Percentiles rank a stretch among this genome's conserved stretches.
These are phyloP conservation scores for Halcyon smyrnensis DNA, from an alignment of 2,797 vertebrate genomes.

Conservation along the genomic window DNA sequence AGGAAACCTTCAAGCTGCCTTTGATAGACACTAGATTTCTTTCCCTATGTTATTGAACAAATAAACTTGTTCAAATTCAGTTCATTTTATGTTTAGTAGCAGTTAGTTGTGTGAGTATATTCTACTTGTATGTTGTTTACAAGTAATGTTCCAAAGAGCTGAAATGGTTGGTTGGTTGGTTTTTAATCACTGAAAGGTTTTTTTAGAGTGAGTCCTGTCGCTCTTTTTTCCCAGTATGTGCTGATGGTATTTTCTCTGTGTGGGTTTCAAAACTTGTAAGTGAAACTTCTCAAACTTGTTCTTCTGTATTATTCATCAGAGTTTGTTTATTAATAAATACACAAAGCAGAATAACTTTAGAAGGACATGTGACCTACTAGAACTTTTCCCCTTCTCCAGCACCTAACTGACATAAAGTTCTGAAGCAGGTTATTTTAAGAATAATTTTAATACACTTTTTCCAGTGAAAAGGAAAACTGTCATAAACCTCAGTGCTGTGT, in stretches of 20 bases:
- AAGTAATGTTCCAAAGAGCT: background rate
- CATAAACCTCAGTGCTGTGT: background rate
- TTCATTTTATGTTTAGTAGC: background rate
- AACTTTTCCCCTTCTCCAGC: background rate
- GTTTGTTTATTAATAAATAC: background rate
- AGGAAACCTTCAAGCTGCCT: background rate
- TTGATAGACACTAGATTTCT: background rate
- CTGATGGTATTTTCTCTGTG: background rate
- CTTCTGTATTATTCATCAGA: background rate
- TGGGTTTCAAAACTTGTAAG: background rate
- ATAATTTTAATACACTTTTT: background rate
- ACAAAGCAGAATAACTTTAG: background rate
- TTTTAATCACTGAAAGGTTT: background rate
- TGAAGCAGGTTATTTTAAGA: background rate
- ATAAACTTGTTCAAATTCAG: background rate
- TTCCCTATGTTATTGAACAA: background rate
- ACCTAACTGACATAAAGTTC: background rate
- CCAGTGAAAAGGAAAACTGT: background rate
- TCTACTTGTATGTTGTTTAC: background rate
- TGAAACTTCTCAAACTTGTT: background rate
- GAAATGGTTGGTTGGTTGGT: background rate
- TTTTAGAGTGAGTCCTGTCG: background rate
- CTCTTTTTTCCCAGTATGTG: background rate
- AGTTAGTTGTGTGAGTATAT: background rate
- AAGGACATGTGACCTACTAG: background rate